phyloP scores from a whole-genome alignment of 2,113 vertebrate genomes.

The Agapornis roseicollis region DNA sequence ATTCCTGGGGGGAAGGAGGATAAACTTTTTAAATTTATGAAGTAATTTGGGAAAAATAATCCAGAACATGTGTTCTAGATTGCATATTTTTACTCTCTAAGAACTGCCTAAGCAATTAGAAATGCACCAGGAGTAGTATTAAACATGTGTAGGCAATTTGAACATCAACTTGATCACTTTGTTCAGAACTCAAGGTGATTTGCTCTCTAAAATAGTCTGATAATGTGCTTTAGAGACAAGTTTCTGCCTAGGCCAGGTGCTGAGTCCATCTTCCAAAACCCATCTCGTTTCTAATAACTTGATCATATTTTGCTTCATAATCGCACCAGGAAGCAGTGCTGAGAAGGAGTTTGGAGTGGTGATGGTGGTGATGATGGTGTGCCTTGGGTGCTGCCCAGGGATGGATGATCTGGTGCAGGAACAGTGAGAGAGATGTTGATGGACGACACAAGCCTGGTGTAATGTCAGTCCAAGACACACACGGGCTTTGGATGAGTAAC shows the following conservation, averaged over 20 bases:
- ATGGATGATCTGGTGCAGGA: neutral
- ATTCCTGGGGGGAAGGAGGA: neutral
- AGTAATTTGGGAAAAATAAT: conserved; percentile 47
- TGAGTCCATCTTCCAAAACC: neutral
- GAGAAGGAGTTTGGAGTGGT: neutral
- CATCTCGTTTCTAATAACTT: neutral
- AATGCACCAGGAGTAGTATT: conserved; percentile 14
- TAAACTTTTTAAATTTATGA: conserved; percentile 60
- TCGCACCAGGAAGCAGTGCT: rapidly evolving
- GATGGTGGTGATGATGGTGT: neutral
- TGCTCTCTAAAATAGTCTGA: neutral
- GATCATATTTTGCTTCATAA: neutral
- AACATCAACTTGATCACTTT: neutral
- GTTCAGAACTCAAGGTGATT: neutral
- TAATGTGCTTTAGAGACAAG: neutral
- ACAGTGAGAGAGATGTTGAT: neutral
- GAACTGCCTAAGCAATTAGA: conserved; percentile 44
- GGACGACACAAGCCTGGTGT: neutral
- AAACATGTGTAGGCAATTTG: neutral
- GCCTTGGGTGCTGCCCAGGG: neutral
- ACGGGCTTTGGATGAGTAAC: neutral
- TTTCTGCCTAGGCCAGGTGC: rapidly evolving
- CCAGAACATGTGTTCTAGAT: conserved; percentile 38
- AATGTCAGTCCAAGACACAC: neutral
- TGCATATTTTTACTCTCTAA: neutral